Evolutionary conservation across 2,888 invertebrate genomes (phyloP).

Genomic region (Tachina lurida): DNA sequence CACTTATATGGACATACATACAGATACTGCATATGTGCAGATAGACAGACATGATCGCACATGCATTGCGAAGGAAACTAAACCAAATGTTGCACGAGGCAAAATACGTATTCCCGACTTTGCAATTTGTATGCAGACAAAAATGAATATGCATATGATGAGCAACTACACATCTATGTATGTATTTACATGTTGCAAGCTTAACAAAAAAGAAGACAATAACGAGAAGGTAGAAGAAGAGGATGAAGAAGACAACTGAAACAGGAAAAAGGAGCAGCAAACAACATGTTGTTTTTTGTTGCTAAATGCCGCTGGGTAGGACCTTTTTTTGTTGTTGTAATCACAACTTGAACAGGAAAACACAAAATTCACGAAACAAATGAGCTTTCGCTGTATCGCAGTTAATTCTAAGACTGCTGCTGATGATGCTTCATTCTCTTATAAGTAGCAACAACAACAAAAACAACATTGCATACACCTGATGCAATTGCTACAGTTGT

Average conservation of each 20-base stretch:
- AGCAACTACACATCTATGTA: not conserved
- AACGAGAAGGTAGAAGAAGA: not conserved
- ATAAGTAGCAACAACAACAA: slow-evolving; percentile 2
- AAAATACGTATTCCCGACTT: slow-evolving; percentile 45
- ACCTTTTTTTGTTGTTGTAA: slow-evolving; percentile 61
- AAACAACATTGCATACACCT: slow-evolving; percentile 43
- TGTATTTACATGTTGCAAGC: slow-evolving; percentile 28
- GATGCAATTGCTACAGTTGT: slow-evolving; percentile 56
- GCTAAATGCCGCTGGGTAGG: slow-evolving; percentile 68
- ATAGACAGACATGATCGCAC: not conserved
- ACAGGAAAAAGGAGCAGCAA: slow-evolving; percentile 72
- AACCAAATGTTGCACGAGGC: slow-evolving; percentile 70
- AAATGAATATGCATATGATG: slow-evolving; percentile 51
- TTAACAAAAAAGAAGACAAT: too few species aligned
- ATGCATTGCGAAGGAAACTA: slow-evolving; percentile 51
- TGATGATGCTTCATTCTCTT: slow-evolving; percentile 37
- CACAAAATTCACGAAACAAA: slow-evolving; percentile 26
- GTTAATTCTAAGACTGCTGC: slow-evolving; percentile 48
- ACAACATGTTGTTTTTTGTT: slow-evolving; percentile 59
- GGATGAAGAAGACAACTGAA: slow-evolving; percentile 44
- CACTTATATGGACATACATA: too few species aligned
- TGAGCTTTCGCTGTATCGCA: slow-evolving; percentile 25
- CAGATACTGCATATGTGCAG: too few species aligned
- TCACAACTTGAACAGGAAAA: slow-evolving; percentile 24
- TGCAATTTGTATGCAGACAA: slow-evolving; percentile 1